Base-by-base conservation (phyloP, 2,888 invertebrate genomes). In the Epirrita christyi region DNA sequence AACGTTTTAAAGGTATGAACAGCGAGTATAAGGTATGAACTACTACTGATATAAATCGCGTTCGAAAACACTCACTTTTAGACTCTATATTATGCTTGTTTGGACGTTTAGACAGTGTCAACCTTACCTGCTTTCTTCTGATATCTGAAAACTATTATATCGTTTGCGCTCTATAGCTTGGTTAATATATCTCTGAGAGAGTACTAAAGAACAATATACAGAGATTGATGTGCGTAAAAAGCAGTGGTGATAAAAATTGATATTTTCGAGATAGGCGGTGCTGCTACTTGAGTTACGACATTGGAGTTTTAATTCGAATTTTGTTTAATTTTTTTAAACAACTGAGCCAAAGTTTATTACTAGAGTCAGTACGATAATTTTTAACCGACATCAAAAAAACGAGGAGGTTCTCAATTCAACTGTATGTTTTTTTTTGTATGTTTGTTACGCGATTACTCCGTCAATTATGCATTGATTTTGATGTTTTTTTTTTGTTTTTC, bases 191-290 rank as follows among this genome's bases (percentile, higher is more conserved):
- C 54, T 59, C 47, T 51, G 4, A 46, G n/a, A 50, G 28, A 38
- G 28, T 11, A 28, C 29, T n/a, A 55, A 34, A 46, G 34, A 41
- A 59, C 47, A 59, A 59, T 59, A 59, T 59, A 55, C 47, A 28
- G 42, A 55, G 59, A 59, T 59, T 59, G 55, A 59, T 59, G 59
- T 43, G 47, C 46, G 53, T 57, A 61, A 52, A 58, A 54, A 56
- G 45, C 34, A 38, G 36, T 37, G 28, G 46, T 51, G 43, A 59
- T 55, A 59, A 59, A 59, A 55, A 51, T 55, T 51, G 38, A 59
- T 59, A 59, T 59, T 51, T 59, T 48, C 38, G 43, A 59, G 59
- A 55, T 59, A 59, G 59, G 47, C 51, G 55, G 32, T 34, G 47
- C 34, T 55, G 55, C 59, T 59, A 59, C 59, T 59, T 59, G 55